Percentiles rank a stretch among this genome's conserved stretches.
Evolutionary conservation across 2,888 invertebrate species (phyloP).

Genomic region (Siphlonurus alternatus): DNA sequence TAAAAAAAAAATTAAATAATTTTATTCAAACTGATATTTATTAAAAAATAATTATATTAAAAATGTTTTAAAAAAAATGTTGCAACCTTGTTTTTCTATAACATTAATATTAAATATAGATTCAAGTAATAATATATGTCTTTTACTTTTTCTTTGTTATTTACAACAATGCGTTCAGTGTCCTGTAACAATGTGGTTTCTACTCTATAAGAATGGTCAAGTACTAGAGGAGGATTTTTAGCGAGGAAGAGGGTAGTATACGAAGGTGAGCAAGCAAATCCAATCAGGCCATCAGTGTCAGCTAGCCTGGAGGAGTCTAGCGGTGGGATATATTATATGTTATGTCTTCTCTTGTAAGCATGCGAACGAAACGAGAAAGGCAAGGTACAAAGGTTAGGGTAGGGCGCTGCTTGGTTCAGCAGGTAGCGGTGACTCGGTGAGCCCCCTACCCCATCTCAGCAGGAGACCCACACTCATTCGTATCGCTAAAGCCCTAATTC

Average conservation of each 20-base stretch:
- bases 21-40: too few relatives aligned
- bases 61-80: not conserved
- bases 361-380: not conserved
- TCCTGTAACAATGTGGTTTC: not conserved
- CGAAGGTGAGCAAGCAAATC: not conserved
- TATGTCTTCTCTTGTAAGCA: not conserved
- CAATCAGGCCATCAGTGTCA: not conserved
- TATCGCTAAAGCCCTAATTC: not conserved
- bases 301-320: too few relatives aligned
- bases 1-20: too few relatives aligned
- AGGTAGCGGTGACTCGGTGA: too few relatives aligned
- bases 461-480: not conserved
- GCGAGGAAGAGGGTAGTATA: not conserved
- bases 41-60: too few relatives aligned
- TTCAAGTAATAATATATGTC: not conserved
- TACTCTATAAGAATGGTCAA: not conserved
- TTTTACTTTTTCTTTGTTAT: not conserved
- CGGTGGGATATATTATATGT: not conserved
- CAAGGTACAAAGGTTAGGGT: constrained; percentile 4
- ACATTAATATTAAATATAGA: not conserved
- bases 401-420: not conserved
- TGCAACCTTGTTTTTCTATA: not conserved
- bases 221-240: not conserved
- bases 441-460: too few relatives aligned
- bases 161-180: not conserved